These are phyloP conservation scores for Andrena camellia DNA, from an alignment of 2,888 invertebrate species.

Conservation along the genomic window DNA sequence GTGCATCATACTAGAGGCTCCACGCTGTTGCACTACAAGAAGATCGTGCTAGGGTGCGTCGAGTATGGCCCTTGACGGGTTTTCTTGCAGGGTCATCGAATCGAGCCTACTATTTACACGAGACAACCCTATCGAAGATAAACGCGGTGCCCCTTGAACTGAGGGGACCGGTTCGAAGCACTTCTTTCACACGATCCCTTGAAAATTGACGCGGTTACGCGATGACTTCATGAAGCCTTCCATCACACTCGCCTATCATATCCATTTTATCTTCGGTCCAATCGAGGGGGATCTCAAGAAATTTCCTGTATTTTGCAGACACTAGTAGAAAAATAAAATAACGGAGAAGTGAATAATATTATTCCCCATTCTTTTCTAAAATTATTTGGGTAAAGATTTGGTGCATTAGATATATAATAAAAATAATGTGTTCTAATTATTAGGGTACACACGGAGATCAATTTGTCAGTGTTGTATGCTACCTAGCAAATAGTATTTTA, in stretches of 20 bases:
- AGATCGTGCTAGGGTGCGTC: slow-evolving; percentile 53
- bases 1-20: slow-evolving; percentile 9
- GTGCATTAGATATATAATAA: no score
- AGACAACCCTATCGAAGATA: slow-evolving; percentile 45
- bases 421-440: no score
- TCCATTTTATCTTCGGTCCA: neutral
- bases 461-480: no score
- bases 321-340: no score
- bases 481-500: no score
- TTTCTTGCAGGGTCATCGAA: slow-evolving; percentile 63
- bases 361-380: no score
- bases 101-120: slow-evolving; percentile 62
- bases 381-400: no score
- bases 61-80: slow-evolving; percentile 56
- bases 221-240: slow-evolving; percentile 36
- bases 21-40: slow-evolving; percentile 28
- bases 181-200: slow-evolving; percentile 40
- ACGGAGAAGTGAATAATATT: no score
- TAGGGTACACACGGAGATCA: no score
- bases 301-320: neutral
- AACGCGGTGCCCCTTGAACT: slow-evolving; percentile 51
- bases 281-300: neutral
- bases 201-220: slow-evolving; percentile 32
- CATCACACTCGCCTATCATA: neutral
- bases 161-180: slow-evolving; percentile 44